Conservation (phyloP, 30 jellyfish, hydroid and myxozoan genomes). For the Sanderia malayensis region DNA sequence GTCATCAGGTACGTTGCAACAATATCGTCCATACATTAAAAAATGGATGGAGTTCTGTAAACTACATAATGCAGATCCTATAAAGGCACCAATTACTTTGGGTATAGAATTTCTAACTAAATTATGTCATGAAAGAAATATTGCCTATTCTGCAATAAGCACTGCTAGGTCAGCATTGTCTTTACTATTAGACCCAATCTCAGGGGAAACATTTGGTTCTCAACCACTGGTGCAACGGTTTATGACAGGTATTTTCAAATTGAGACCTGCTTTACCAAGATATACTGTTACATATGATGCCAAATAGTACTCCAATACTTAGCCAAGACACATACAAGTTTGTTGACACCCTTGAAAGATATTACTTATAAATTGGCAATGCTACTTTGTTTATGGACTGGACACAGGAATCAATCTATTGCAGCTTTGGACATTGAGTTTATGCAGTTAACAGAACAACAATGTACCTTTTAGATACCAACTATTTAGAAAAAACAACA, state of each 20-base stretch:
- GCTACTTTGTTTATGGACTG: slow-evolving; percentile 37
- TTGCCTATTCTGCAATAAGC: slow-evolving; percentile 10
- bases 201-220: slow-evolving; percentile 46
- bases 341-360: too few relatives aligned
- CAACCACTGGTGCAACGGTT: slow-evolving; percentile 13
- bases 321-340: too few relatives aligned
- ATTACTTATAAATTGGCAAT: slow-evolving; percentile 21
- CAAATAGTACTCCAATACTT: slow-evolving; percentile 1
- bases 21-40: slow-evolving; percentile 8
- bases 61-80: slow-evolving; percentile 5
- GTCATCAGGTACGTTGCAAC: slow-evolving; percentile 6
- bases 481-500: slow-evolving; percentile 23
- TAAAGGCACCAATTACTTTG: slow-evolving; percentile 5
- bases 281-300: slow-evolving; percentile 34
- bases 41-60: slow-evolving; percentile 30
- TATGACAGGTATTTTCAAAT: slow-evolving; percentile 33
- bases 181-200: neutral
- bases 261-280: slow-evolving; percentile 45
- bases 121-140: neutral
- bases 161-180: slow-evolving; percentile 55
- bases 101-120: slow-evolving; percentile 19
- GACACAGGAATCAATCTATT: slow-evolving; percentile 28
- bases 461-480: slow-evolving; percentile 18
- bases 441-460: slow-evolving; percentile 11
- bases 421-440: slow-evolving; percentile 16